Base-by-base conservation (phyloP, 2,888 invertebrate genomes). In the Theretra japonica region DNA sequence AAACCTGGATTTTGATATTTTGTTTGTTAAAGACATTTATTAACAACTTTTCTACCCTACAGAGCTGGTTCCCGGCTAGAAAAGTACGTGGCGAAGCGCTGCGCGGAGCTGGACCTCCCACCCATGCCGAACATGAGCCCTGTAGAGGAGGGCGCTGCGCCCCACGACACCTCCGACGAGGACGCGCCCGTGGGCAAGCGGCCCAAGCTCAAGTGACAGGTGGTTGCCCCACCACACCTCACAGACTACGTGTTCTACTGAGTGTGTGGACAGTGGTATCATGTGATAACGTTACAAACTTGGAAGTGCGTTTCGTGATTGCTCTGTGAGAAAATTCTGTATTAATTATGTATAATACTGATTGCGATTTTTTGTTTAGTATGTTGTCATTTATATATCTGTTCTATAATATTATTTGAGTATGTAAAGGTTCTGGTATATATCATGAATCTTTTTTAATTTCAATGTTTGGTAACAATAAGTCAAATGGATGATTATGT, bases 21-120 rank as follows among this genome's bases (percentile, higher is more conserved):
- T 57, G 19, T 58, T 25, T 25, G n/a, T n/a, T n/a, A n/a, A n/a
- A 15, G 23, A 5, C 2, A 1, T 25, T 6, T n/a, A 41, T 8
- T 21, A 30, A 62, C 33, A 62, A 21, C 30, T 8, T 53, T 28
- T 59, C 57, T 17, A 25, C 25, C 75, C 89, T 94, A 75, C 91
- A 98, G 98, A 87, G 96, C 97, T 84, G 98, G 98, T 70, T 94
- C 94, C 78, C 94, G 96, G 71, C 93, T 98, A 75, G 95, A 97
- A 79, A 96, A 95, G 78, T 97, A 95, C 88, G 96, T 97, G 75
- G 95, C 96, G 79, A 96, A 96, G 80, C 95, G 96, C 57, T 97
- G 97, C 86, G 94, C 95, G 76, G 97, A 97, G 73, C 86, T 97
- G 21, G 95, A 96, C 56, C 90, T 97, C 28, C 91, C 94, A 0